These are phyloP conservation scores for Parauchenoglanis punctatus DNA, from an alignment of 2,797 vertebrate species.

Conservation along the genomic window DNA sequence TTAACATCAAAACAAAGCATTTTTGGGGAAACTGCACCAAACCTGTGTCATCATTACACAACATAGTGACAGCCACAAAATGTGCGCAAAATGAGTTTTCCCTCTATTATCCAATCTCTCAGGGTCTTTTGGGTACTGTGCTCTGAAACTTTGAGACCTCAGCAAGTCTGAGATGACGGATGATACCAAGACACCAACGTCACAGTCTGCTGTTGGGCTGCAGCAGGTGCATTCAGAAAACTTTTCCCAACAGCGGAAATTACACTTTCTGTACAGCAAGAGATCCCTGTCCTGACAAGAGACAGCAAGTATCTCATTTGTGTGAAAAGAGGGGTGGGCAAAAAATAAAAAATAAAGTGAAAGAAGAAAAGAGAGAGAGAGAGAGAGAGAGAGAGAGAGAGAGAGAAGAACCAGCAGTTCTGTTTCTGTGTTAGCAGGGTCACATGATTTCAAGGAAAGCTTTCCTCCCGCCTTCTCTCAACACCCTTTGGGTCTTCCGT, in stretches of 20 bases:
- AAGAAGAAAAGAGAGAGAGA: slow-evolving; percentile 13
- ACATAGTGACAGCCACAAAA: not conserved
- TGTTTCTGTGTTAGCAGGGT: slow-evolving; percentile 46
- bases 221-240: not conserved
- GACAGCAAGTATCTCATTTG: not conserved
- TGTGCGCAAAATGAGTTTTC: not conserved
- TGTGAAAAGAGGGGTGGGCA: slow-evolving; percentile 11
- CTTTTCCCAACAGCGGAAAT: not conserved
- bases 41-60: not conserved
- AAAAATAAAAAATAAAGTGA: slow-evolving; percentile 4
- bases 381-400: slow-evolving; percentile 35
- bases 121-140: too few relatives aligned
- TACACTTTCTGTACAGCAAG: not conserved
- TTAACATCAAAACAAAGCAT: too few relatives aligned
- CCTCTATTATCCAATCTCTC: not conserved
- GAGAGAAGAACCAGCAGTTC: not conserved
- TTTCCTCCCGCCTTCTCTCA: slow-evolving; percentile 58
- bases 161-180: not conserved
- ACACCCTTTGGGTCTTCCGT: slow-evolving; percentile 57
- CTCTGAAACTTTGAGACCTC: not conserved
- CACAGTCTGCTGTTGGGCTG: not conserved
- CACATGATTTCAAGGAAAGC: slow-evolving; percentile 77
- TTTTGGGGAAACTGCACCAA: not conserved
- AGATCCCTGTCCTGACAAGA: not conserved
- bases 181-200: not conserved